phyloP scores from a whole-genome alignment of 2,888 invertebrate genomes.

The Papilio demoleus region DNA sequence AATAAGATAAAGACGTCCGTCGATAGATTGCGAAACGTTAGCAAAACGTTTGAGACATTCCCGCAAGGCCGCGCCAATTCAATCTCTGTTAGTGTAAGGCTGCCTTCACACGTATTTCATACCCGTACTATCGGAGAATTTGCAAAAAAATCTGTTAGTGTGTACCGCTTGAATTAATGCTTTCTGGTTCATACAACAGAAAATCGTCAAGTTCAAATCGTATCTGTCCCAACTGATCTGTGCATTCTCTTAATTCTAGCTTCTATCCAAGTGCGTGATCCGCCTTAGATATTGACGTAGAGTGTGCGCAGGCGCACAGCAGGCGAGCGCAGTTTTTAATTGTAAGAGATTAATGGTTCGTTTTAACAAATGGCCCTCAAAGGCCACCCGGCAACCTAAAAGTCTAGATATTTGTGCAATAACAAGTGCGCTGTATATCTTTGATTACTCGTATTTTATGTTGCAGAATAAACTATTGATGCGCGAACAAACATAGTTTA shows the following conservation, averaged over 20 bases:
- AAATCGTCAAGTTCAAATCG: too few relatives aligned
- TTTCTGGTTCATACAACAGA: too few relatives aligned
- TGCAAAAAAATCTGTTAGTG: neutral
- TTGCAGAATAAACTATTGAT: neutral
- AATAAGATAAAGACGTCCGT: constrained; percentile 13
- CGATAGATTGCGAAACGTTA: constrained; percentile 32
- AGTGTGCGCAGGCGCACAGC: constrained; percentile 13
- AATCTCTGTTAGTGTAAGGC: constrained; percentile 22
- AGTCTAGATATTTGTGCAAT: constrained; percentile 13
- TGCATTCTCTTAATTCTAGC: too few relatives aligned
- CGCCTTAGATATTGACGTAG: constrained; percentile 21
- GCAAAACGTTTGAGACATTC: constrained; percentile 37
- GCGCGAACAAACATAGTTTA: neutral
- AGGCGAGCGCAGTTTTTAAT: constrained; percentile 32
- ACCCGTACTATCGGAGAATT: neutral
- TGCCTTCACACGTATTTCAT: neutral
- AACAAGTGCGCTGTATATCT: neutral
- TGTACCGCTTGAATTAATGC: too few relatives aligned
- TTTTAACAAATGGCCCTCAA: constrained; percentile 25
- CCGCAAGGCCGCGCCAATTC: constrained; percentile 37
- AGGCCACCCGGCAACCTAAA: constrained; percentile 9
- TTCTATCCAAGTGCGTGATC: neutral
- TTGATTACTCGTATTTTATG: neutral
- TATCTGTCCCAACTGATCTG: too few relatives aligned
- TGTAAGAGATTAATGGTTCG: constrained; percentile 32